A percentile compares a stretch with the other conserved stretches of the same genome.
phyloP scores from a whole-genome alignment of 2,797 vertebrate genomes.

The Urosaurus nigricauda region DNA sequence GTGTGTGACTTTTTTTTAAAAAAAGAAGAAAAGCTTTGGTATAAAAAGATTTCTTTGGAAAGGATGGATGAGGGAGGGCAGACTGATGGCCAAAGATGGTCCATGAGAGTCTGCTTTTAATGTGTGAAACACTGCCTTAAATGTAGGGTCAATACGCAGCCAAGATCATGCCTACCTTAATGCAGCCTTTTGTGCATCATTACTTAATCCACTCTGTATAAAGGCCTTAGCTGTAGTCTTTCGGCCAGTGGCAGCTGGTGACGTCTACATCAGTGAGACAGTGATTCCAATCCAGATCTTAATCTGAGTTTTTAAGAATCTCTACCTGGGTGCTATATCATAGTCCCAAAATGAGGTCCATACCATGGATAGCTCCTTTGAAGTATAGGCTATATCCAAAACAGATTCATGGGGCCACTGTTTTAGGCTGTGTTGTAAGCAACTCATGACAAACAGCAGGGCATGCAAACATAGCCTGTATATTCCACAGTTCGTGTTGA shows the following conservation, averaged over 20 bases:
- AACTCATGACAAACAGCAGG: not conserved
- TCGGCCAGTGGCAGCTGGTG: not conserved
- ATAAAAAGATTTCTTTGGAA: not conserved
- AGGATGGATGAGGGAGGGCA: rapidly evolving
- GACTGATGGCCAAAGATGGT: not conserved
- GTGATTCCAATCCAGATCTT: too few relatives aligned
- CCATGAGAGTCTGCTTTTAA: not conserved
- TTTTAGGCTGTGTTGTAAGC: not conserved
- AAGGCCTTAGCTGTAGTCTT: not conserved
- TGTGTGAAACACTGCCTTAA: slow-evolving; percentile 23
- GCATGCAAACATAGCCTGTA: too few relatives aligned
- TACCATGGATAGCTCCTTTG: too few relatives aligned
- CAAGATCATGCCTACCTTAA: not conserved
- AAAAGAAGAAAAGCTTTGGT: not conserved
- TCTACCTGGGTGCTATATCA: too few relatives aligned
- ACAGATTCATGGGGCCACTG: not conserved
- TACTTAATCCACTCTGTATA: not conserved
- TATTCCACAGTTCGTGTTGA: not conserved
- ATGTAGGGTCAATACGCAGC: not conserved
- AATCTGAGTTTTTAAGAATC: too few relatives aligned
- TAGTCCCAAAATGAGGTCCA: too few relatives aligned
- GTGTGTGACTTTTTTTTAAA: not conserved
- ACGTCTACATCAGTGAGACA: too few relatives aligned
- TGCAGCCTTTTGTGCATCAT: not conserved
- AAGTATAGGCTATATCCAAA: too few relatives aligned